Evolutionary conservation across 2,797 vertebrate species (phyloP).

Genomic region (Crypturellus tataupa): DNA sequence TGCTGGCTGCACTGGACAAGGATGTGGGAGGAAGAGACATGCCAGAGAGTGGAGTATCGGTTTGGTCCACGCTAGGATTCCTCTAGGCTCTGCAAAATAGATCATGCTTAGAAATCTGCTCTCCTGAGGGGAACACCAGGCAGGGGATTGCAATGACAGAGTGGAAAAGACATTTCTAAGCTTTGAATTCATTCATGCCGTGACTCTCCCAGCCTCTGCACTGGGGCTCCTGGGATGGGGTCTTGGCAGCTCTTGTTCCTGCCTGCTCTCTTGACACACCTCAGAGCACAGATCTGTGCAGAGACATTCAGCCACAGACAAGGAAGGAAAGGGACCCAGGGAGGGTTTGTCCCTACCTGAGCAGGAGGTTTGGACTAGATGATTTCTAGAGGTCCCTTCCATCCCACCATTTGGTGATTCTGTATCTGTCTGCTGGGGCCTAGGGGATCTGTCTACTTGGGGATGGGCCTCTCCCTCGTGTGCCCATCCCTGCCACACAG

Average conservation of each 20-base stretch:
- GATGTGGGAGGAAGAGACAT: fast-evolving
- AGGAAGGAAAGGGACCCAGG: neutral
- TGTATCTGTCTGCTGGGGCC: no score
- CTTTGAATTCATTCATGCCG: neutral
- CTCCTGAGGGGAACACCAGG: neutral
- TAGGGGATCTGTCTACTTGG: neutral
- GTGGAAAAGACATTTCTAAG: neutral
- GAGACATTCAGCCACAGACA: neutral
- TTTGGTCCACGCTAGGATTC: fast-evolving
- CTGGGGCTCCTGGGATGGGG: neutral
- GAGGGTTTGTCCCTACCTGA: no score
- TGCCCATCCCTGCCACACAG: neutral
- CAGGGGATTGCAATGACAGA: neutral
- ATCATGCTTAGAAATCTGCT: neutral
- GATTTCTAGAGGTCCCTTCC: no score
- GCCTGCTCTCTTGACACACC: neutral
- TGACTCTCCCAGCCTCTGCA: no score
- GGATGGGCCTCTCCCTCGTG: fast-evolving
- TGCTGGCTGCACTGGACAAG: neutral
- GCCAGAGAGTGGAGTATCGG: neutral
- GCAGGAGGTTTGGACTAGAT: no score
- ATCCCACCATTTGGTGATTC: no score
- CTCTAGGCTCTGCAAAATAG: neutral
- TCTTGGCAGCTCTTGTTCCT: neutral
- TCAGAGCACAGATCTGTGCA: neutral